A percentile compares a stretch with the other conserved stretches of the same genome.
Conservation (phyloP, 2,888 invertebrate species). For the Oligia fasciuncula region DNA sequence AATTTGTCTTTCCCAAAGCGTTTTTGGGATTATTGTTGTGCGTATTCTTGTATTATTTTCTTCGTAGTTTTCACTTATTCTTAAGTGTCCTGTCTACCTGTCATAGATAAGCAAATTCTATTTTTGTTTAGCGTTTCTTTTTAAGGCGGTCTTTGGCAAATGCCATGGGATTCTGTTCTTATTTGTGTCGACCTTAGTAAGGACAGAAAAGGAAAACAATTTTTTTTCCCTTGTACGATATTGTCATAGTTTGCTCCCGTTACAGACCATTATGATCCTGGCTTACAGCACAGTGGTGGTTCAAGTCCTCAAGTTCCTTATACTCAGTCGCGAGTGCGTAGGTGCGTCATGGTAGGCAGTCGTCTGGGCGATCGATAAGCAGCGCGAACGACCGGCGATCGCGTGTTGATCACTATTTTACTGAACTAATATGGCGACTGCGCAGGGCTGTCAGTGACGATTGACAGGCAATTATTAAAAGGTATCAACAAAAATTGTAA, state of each 20-base stretch:
- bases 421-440: constrained; percentile 39
- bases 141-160: background rate
- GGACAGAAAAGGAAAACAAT: background rate
- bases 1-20: background rate
- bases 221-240: background rate
- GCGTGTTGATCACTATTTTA: constrained; percentile 50
- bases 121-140: background rate
- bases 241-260: background rate
- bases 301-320: background rate
- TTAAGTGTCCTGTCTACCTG: background rate
- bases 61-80: background rate
- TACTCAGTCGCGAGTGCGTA: constrained; percentile 12
- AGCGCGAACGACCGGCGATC: constrained; percentile 35
- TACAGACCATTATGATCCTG: background rate
- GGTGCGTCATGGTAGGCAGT: constrained; percentile 44
- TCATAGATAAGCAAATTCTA: background rate
- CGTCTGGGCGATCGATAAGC: constrained; percentile 43
- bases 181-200: background rate
- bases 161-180: background rate
- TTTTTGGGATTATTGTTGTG: background rate
- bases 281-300: background rate
- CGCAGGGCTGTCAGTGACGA: constrained; percentile 36
- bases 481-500: background rate
- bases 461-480: background rate
- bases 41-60: background rate